phyloP scores from a whole-genome alignment of 2,888 invertebrate species.

The Epirrhoe alternata region DNA sequence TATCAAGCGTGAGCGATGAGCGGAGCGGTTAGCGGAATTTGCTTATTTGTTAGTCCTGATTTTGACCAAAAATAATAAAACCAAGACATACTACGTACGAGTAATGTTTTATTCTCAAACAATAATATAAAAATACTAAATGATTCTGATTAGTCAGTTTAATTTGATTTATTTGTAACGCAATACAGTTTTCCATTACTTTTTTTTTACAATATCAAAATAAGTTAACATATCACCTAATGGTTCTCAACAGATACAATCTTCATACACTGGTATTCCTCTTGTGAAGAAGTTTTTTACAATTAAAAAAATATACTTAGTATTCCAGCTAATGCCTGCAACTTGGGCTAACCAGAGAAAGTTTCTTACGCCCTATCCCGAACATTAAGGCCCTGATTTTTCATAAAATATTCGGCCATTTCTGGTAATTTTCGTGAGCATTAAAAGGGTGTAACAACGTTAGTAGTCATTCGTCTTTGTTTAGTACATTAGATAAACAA shows the following conservation, averaged over 20 bases:
- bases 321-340: slow-evolving; percentile 17
- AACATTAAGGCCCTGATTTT: slow-evolving; percentile 55
- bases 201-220: too few relatives aligned
- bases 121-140: neutral
- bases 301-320: too few relatives aligned
- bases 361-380: slow-evolving; percentile 49
- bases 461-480: slow-evolving; percentile 43
- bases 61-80: too few relatives aligned
- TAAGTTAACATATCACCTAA: too few relatives aligned
- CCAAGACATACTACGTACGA: too few relatives aligned
- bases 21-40: slow-evolving; percentile 7
- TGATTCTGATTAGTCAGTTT: too few relatives aligned
- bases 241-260: too few relatives aligned
- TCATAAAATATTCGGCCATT: slow-evolving; percentile 61
- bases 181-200: too few relatives aligned
- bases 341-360: slow-evolving; percentile 44
- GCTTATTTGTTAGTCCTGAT: too few relatives aligned
- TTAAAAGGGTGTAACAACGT: slow-evolving; percentile 56
- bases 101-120: neutral
- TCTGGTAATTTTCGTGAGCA: slow-evolving; percentile 55
- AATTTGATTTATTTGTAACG: too few relatives aligned
- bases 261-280: too few relatives aligned
- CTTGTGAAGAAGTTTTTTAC: too few relatives aligned
- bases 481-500: slow-evolving; percentile 33
- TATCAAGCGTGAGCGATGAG: slow-evolving; percentile 34